Evolutionary conservation across 2,797 vertebrate genomes (phyloP).

Genomic region (Paguma larvata): DNA sequence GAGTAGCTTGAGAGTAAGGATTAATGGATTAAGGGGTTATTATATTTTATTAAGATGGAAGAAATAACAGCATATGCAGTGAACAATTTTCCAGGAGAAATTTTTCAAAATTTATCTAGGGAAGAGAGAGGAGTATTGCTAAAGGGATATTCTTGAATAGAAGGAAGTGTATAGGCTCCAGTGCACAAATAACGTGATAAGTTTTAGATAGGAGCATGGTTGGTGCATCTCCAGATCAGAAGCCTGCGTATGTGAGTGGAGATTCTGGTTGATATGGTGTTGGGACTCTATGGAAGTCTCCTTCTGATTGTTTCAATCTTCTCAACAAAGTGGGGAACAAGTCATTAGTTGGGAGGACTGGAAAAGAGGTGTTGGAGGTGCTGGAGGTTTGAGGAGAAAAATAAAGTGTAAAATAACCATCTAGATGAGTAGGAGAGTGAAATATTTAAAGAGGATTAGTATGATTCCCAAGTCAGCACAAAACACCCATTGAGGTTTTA

Average conservation of each 20-base stretch:
- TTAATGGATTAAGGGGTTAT: not conserved
- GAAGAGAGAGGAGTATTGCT: constrained; percentile 15
- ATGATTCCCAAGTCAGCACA: not conserved
- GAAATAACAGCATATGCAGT: not conserved
- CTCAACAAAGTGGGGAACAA: not conserved
- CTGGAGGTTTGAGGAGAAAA: constrained; percentile 12
- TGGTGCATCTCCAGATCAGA: not conserved
- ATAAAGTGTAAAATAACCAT: not conserved
- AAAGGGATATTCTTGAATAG: constrained; percentile 37
- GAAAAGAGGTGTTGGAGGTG: not conserved
- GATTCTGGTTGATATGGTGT: not conserved
- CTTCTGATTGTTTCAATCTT: constrained; percentile 32
- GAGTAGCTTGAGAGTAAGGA: not conserved
- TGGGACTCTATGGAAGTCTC: not conserved
- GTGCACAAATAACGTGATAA: not conserved
- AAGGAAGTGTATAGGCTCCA: not conserved
- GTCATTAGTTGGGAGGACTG: not conserved
- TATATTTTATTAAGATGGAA: not conserved
- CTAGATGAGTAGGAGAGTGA: not conserved
- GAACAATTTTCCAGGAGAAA: constrained; percentile 15
- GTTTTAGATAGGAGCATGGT: not conserved
- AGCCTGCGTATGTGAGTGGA: not conserved
- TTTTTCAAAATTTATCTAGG: not conserved
- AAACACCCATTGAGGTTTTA: not conserved
- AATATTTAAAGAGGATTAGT: constrained; percentile 23